A percentile compares a stretch with the other conserved stretches of the same genome.
These are phyloP conservation scores for Drosophila mojavensis DNA, from an alignment of 1,140 invertebrate genomes.

Conservation along the genomic window DNA sequence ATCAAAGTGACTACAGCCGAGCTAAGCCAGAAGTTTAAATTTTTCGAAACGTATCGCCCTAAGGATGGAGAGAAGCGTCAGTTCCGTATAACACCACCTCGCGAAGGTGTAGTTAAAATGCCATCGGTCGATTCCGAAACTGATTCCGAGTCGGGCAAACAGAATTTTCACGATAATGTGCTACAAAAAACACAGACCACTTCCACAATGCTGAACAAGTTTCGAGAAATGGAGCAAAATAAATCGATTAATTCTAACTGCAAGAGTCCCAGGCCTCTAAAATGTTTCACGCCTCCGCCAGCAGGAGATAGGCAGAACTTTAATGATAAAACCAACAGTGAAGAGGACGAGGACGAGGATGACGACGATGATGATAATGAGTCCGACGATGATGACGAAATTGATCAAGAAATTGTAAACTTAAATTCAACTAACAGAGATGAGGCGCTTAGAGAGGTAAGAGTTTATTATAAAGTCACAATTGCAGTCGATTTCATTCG, in stretches of 20 bases:
- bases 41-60: constrained; percentile 94
- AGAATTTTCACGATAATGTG: constrained; percentile 81
- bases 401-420: constrained; percentile 2
- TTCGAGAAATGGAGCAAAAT: constrained; percentile 93
- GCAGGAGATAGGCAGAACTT: constrained; percentile 86
- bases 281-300: constrained; percentile 94
- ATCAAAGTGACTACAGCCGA: constrained; percentile 91
- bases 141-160: constrained; percentile 1
- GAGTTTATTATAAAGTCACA: neutral
- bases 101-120: constrained; percentile 89
- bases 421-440: constrained; percentile 26
- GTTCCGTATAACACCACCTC: constrained; percentile 94
- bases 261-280: constrained; percentile 86
- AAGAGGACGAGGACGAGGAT: constrained; percentile 57
- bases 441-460: constrained; percentile 63
- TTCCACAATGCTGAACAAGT: constrained; percentile 92
- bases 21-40: constrained; percentile 93
- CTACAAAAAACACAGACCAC: constrained; percentile 90
- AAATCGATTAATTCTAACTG: constrained; percentile 87
- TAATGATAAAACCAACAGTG: constrained; percentile 86
- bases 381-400: constrained; percentile 47
- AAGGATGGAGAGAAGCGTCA: constrained; percentile 88
- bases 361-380: constrained; percentile 84
- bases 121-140: constrained; percentile 39
- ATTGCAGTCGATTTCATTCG: too few relatives aligned